phyloP scores from a whole-genome alignment of 2,113 vertebrate species.

The Leucopsar rothschildi region DNA sequence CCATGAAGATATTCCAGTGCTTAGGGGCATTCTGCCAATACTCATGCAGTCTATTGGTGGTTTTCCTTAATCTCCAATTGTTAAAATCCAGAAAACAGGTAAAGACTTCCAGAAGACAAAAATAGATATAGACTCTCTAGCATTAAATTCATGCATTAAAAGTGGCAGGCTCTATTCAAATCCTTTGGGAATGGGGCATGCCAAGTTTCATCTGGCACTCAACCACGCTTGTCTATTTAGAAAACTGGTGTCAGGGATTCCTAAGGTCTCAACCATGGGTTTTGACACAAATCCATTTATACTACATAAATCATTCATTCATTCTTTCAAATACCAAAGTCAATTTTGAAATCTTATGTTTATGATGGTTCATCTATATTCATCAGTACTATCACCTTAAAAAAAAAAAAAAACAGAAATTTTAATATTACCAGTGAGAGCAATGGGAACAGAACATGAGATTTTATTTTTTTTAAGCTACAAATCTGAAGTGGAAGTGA shows the following conservation, averaged over 20 bases:
- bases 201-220: slow-evolving; percentile 49
- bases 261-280: background rate
- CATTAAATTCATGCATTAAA: background rate
- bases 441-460: slow-evolving; percentile 40
- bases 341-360: slow-evolving; percentile 47
- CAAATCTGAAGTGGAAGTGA: slow-evolving; percentile 75
- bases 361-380: slow-evolving; percentile 56
- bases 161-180: slow-evolving; percentile 28
- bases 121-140: background rate
- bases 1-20: background rate
- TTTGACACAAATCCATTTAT: slow-evolving; percentile 37
- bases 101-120: slow-evolving; percentile 41
- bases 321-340: slow-evolving; percentile 36
- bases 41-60: background rate
- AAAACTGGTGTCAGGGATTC: slow-evolving; percentile 29
- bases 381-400: slow-evolving; percentile 18
- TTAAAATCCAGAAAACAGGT: slow-evolving; percentile 1
- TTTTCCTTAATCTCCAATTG: slow-evolving; percentile 16
- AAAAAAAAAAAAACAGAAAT: background rate
- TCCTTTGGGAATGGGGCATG: background rate
- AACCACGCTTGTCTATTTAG: background rate
- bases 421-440: slow-evolving; percentile 41
- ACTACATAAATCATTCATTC: slow-evolving; percentile 42
- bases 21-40: background rate
- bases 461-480: slow-evolving; percentile 47